Evolutionary conservation across 2,113 vertebrate genomes (phyloP).

Genomic region (Callopanchax toddi): DNA sequence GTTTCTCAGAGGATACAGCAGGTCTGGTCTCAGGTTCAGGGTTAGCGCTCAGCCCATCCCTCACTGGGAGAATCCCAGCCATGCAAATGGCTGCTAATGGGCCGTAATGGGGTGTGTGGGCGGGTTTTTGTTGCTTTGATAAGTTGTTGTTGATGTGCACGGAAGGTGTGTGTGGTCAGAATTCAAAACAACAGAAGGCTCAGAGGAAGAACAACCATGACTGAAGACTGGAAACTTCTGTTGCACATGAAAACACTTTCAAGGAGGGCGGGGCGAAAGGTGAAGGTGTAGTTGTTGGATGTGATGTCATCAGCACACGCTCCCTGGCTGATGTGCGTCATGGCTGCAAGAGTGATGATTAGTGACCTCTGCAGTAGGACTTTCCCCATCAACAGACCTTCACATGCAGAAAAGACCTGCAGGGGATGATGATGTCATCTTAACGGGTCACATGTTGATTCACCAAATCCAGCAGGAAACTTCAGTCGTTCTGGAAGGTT

Average conservation of each 20-base stretch:
- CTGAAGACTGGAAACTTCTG: background rate
- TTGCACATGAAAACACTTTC: conserved; percentile 13
- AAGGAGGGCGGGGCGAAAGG: conserved; percentile 32
- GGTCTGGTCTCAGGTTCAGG: conserved; percentile 21
- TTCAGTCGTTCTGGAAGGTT: no score
- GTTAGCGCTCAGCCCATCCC: conserved; percentile 21
- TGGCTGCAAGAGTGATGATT: conserved; percentile 10
- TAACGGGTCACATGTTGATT: background rate
- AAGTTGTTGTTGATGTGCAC: conserved; percentile 50
- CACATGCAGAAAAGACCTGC: background rate
- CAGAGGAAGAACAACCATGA: conserved; percentile 14
- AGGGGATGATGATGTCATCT: background rate
- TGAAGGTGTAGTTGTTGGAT: conserved; percentile 38
- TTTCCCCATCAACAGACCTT: conserved; percentile 23
- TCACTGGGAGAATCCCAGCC: conserved; percentile 48
- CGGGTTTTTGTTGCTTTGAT: conserved; percentile 62
- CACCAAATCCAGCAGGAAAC: no score
- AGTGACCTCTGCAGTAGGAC: no score
- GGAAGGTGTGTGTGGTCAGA: conserved; percentile 23
- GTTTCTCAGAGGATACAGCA: conserved; percentile 2
- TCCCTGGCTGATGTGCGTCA: conserved; percentile 34
- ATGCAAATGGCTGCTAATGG: conserved; percentile 54
- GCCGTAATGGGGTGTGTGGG: conserved; percentile 47
- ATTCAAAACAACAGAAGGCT: conserved; percentile 36
- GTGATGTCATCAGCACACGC: conserved; percentile 35